Conservation (phyloP, 2,113 vertebrate species). For the Anguilla japonica region DNA sequence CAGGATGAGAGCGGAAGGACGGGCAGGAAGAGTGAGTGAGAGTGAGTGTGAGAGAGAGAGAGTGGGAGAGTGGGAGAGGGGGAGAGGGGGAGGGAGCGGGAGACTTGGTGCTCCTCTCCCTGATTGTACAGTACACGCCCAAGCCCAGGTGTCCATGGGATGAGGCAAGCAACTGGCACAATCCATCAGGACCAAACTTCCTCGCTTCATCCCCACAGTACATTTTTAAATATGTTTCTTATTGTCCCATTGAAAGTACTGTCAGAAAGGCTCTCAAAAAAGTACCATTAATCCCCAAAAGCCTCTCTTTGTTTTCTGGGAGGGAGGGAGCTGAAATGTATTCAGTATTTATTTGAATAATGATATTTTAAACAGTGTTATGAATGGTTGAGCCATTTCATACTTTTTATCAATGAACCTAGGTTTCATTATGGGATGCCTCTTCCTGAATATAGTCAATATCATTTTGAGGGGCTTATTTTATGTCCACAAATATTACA, state of each 20-base stretch:
- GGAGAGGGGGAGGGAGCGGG: conserved; percentile 2
- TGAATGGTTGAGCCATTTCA: background rate
- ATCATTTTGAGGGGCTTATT: background rate
- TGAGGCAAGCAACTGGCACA: background rate
- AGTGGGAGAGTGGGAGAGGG: background rate
- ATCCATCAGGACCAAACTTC: background rate
- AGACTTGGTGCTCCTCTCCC: background rate
- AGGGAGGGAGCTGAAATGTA: background rate
- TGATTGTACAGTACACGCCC: background rate
- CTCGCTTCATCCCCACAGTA: background rate
- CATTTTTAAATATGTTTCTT: background rate
- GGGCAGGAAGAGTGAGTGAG: background rate
- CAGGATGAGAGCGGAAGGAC: conserved; percentile 28
- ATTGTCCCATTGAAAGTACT: background rate
- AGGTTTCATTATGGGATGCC: background rate
- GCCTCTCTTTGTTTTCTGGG: background rate
- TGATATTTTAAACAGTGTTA: background rate
- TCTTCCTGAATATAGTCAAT: background rate
- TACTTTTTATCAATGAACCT: background rate
- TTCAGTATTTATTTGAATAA: background rate
- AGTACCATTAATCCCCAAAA: background rate
- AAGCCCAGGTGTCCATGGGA: background rate
- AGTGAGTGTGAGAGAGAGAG: background rate
- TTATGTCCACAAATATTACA: background rate
- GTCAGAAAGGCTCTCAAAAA: background rate